Evolutionary conservation across 2,113 vertebrate species (phyloP).

Genomic region (Laticauda laticaudata): DNA sequence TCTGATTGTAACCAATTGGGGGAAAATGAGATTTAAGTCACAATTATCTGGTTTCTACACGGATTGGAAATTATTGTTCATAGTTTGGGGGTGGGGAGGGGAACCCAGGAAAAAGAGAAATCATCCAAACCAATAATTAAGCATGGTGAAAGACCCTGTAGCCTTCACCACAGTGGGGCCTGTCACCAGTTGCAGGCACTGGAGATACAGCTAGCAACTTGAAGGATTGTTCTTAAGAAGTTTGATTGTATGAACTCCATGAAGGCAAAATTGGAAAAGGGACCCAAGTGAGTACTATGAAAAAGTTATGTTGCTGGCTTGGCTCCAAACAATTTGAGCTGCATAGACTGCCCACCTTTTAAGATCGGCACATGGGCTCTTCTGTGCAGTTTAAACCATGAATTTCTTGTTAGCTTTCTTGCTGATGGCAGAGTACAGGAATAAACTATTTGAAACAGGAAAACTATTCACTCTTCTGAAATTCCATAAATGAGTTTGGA

Average conservation of each 20-base stretch:
- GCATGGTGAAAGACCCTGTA: not conserved
- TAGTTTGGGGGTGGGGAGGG: not conserved
- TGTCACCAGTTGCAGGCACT: not conserved
- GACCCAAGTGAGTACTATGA: not conserved
- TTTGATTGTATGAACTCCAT: not conserved
- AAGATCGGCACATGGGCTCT: not conserved
- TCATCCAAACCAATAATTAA: not conserved
- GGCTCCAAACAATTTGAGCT: not conserved
- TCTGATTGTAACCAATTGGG: not conserved
- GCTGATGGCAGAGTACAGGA: not conserved
- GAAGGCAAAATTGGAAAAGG: not conserved
- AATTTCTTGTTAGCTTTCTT: not conserved
- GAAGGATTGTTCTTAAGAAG: not conserved
- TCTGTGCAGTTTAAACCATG: not conserved
- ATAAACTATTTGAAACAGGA: not conserved
- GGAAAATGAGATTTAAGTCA: not conserved
- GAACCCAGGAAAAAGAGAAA: not conserved
- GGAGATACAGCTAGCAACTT: not conserved
- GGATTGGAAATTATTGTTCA: not conserved
- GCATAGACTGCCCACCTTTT: not conserved
- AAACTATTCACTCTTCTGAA: not conserved
- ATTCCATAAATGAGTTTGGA: not conserved
- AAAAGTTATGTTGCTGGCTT: not conserved
- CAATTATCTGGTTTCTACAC: not conserved
- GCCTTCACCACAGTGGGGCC: not conserved